Evolutionary conservation across 2,113 vertebrate species (phyloP), one percentile per base, ranked within the genome.

Genomic region (Onychostoma macrolepis): DNA sequence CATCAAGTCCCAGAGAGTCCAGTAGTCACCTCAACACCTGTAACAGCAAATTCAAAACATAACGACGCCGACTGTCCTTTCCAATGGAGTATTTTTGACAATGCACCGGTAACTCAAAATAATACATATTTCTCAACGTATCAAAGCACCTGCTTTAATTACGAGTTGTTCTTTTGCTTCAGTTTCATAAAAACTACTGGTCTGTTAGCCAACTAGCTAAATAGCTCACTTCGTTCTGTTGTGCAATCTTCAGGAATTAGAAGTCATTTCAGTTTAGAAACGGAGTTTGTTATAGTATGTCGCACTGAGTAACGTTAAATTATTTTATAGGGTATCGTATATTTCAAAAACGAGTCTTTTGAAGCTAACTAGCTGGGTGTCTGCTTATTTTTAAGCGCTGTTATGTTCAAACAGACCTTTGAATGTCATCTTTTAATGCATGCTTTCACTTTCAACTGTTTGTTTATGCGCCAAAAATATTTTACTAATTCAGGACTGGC

Each of bases 71-170:
- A 69, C 15, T 72, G 2, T 56, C 45, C 21, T 84, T 53, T 15
- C 12, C 3, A 4, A 84, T 87, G 48, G 78, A 24, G 43, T 58
- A 78, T 56, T 81, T 77, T 85, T 89, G 77, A 89, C 81, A 85
- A 85, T 89, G 88, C 61, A 58, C 61, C 43, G 88, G 88, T 89
- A 85, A 89, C 21, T 15, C 21, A 84, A 85, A 13, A 67, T n/a
- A 3, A 58, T 63, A 61, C 8, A 3, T 61, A 71, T 10, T 6
- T 41, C 28, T 24, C 2, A 10, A 50, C 6, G 24, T 41, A 33
- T 10, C 3, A 17, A 72, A 43, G 4, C 3, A n/a, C 45, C 7
- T 4, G 6, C 0, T 26, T 45, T 19, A 30, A 36, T 41, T 33
- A 83, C 6, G n/a, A 21, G n/a, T 28, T 65, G 67, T 36, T 11